Evolutionary conservation across 1,140 invertebrate genomes (phyloP), one percentile per base, ranked within the genome.

Genomic region (Caenorhabditis briggsae): DNA sequence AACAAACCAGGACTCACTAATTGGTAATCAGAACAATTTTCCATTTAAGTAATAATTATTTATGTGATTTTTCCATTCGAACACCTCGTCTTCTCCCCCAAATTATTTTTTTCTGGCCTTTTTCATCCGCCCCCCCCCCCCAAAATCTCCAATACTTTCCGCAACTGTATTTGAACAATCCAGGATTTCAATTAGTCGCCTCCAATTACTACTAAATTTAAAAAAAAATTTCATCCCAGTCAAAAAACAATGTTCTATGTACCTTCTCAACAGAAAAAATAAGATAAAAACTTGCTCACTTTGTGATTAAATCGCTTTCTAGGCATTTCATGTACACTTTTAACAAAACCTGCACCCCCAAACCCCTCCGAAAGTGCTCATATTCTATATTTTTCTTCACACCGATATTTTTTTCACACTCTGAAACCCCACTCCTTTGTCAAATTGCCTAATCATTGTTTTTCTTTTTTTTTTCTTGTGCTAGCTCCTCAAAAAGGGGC

Each of bases 1-100:
- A 99, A 98, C 93, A 98, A 98, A 94, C 97, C 97, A 74, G 97
- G 97, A 89, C 96, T 99, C 95, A 96, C 96, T 91, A 99, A 99
- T 94, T 99, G 97, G 97, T 99, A n/a, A n/a, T n/a, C n/a, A n/a
- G n/a, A n/a, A n/a, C n/a, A n/a, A n/a, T n/a, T n/a, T n/a, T n/a
- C n/a, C 12, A 3, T 43, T 46, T 14, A 2, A 46, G 65, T 70
- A n/a, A 70, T 70, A 25, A 46, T 70, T 46, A 25, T 20, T 58
- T 5, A n/a, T n/a, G n/a, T 20, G n/a, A n/a, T 20, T 58, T 7
- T n/a, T 18, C 56, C 3, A 33, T 33, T 58, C 20, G 16, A n/a
- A 58, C 16, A 58, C 20, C 56, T 74, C 25, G 23, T 25, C 43
- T 18, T 74, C 41, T 46, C 46, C 16, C 65, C 41, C 16, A 16